Percentiles rank a stretch among this genome's conserved stretches.
Conservation (phyloP, 2,113 vertebrate species). For the Stigmatopora nigra region DNA sequence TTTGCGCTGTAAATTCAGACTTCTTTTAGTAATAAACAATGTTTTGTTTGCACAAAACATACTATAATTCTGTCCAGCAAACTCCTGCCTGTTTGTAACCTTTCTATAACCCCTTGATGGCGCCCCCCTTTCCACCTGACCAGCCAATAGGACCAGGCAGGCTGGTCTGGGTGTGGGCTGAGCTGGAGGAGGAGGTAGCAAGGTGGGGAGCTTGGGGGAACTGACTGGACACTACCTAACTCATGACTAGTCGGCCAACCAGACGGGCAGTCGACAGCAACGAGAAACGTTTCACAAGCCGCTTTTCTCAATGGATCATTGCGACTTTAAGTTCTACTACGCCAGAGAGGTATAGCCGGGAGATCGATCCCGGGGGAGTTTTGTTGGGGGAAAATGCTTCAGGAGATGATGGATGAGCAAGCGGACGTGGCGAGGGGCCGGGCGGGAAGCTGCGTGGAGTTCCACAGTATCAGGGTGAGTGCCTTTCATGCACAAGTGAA, state of each 20-base stretch:
- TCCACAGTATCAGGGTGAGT: slow-evolving; percentile 49
- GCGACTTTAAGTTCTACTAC: background rate
- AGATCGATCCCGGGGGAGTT: slow-evolving; percentile 1
- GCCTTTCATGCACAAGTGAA: background rate
- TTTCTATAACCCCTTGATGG: slow-evolving; percentile 9
- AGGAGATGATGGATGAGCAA: slow-evolving; percentile 32
- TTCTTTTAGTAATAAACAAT: background rate
- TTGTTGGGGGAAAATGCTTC: background rate
- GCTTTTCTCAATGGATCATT: slow-evolving; percentile 10
- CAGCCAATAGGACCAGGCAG: slow-evolving; percentile 51
- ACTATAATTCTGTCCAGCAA: too few species aligned
- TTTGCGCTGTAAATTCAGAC: too few species aligned
- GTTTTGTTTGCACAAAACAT: background rate
- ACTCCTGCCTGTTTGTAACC: slow-evolving; percentile 15
- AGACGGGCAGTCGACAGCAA: slow-evolving; percentile 20
- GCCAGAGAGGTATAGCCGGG: slow-evolving; percentile 7
- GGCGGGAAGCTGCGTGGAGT: slow-evolving; percentile 63
- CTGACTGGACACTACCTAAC: slow-evolving; percentile 41
- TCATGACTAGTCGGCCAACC: slow-evolving; percentile 27
- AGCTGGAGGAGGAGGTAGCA: slow-evolving; percentile 24
- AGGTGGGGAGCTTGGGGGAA: slow-evolving; percentile 8
- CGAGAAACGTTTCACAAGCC: background rate
- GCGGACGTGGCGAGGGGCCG: slow-evolving; percentile 32
- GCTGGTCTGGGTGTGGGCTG: slow-evolving; percentile 33
- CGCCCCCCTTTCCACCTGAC: slow-evolving; percentile 47